These are phyloP conservation scores for Anastrepha obliqua DNA, from an alignment of 1,140 invertebrate species.

Conservation along the genomic window DNA sequence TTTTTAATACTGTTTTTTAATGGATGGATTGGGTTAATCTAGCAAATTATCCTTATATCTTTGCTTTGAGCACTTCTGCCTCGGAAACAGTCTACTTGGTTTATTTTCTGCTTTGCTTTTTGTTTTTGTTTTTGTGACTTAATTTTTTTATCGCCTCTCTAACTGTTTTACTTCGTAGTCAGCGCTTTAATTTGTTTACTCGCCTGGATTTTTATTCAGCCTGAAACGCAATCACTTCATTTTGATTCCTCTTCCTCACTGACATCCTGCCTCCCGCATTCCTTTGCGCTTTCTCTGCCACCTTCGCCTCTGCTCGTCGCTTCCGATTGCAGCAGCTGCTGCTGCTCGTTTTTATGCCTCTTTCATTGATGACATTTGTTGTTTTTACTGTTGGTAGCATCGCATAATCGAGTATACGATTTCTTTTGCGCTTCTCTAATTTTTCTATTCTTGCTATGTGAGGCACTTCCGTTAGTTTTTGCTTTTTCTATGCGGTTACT, in stretches of 20 bases:
- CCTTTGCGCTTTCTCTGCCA: neutral
- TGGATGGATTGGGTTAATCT: conserved; percentile 51
- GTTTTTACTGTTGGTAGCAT: neutral
- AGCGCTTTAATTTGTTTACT: conserved; percentile 33
- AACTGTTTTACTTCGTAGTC: neutral
- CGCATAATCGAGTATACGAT: conserved; percentile 33
- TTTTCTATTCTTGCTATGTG: neutral
- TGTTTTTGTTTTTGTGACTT: neutral
- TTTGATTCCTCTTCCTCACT: neutral
- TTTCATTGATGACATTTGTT: neutral
- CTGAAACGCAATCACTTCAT: neutral
- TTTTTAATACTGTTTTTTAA: conserved; percentile 10
- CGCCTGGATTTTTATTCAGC: neutral
- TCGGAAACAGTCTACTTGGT: neutral
- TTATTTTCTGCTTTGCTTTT: neutral
- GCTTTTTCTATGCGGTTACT: conserved; percentile 6
- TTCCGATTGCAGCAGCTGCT: neutral
- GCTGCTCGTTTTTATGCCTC: neutral
- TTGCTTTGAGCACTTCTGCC: neutral
- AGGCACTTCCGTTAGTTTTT: conserved; percentile 36
- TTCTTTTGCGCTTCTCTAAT: conserved; percentile 5
- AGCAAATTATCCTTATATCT: conserved; percentile 28
- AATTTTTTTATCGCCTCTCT: conserved; percentile 5
- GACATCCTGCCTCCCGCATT: neutral
- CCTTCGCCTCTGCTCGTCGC: neutral